Base-by-base conservation (phyloP, 2,113 vertebrate species). In the Falcunculus frontatus region DNA sequence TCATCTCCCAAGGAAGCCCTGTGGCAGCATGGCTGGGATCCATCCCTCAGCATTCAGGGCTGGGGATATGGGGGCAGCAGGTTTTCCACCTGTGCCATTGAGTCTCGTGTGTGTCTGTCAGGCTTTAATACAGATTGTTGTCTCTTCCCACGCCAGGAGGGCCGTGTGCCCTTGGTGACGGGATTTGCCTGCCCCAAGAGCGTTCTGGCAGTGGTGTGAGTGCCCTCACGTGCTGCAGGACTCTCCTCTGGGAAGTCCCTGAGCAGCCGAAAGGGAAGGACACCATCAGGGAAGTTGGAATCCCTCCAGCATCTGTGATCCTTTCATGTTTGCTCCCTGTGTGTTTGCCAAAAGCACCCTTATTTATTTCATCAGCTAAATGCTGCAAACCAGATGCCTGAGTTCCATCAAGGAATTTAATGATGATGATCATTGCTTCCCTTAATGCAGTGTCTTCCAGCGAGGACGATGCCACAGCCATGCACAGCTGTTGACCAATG, bases 351-450 rank as follows among this genome's bases (percentile, higher is more conserved):
- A 50, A 89, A 94, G 94, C 96, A 95, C 87, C 95, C 92, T 97
- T 84, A 47, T 96, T 95, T 96, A 91, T 91, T 95, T 96, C 84
- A 84, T 95, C 96, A 97, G 89, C 93, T 82, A 93, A 94, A 91
- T 30, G 76, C 89, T 69, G 87, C 46, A 95, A 87, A 91, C 42
- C 94, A 89, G 87, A 90, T 95, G 94, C 93, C 92, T 53, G 63
- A 25, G 65, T 93, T 93, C 86, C 84, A 77, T 94, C 68, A 53
- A 59, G 57, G 92, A 84, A 16, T 63, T 95, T 89, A 94, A 77
- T 56, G 94, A 52, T 88, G 90, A 91, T 63, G 37, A 95, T n/a
- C 52, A 60, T 90, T 52, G 70, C 95, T 97, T 90, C 76, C 74
- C 74, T 94, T 94, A 93, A 82, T 29, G 65, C 29, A 32, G 92